A percentile compares a stretch with the other conserved stretches of the same genome.
These are phyloP conservation scores for Neopipo cinnamomea DNA, from an alignment of 2,113 vertebrate species.

Conservation along the genomic window DNA sequence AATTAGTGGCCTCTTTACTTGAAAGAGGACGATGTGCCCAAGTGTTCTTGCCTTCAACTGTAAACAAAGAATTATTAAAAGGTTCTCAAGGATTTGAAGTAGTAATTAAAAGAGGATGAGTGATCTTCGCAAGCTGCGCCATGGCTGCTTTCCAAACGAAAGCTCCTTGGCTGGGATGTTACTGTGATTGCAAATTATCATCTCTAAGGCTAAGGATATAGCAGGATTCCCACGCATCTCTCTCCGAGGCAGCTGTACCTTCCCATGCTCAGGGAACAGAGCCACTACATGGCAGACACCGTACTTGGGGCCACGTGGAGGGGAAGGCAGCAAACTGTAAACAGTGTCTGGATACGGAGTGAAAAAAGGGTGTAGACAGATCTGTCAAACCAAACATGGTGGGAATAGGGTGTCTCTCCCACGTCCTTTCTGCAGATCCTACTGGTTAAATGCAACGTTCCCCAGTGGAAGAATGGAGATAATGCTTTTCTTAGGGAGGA, in stretches of 20 bases:
- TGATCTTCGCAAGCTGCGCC: not conserved
- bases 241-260: not conserved
- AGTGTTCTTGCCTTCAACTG: not conserved
- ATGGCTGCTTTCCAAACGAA: not conserved
- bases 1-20: not conserved
- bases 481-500: not conserved
- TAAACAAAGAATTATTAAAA: not conserved
- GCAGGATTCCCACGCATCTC: not conserved
- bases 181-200: not conserved
- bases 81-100: not conserved
- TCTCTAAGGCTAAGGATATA: not conserved
- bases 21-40: not conserved
- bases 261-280: not conserved
- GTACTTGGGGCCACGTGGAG: not conserved
- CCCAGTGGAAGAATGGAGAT: not conserved
- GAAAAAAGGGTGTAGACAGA: not conserved
- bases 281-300: accelerated
- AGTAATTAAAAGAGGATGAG: not conserved
- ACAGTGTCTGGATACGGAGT: not conserved
- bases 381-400: not conserved
- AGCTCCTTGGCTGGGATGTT: not conserved
- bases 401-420: accelerated
- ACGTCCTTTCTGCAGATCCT: not conserved
- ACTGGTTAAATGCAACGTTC: not conserved
- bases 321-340: not conserved